Percentiles rank a stretch among this genome's conserved stretches.
Evolutionary conservation across 2,888 invertebrate species (phyloP).

Genomic region (Daptonema setosum): DNA sequence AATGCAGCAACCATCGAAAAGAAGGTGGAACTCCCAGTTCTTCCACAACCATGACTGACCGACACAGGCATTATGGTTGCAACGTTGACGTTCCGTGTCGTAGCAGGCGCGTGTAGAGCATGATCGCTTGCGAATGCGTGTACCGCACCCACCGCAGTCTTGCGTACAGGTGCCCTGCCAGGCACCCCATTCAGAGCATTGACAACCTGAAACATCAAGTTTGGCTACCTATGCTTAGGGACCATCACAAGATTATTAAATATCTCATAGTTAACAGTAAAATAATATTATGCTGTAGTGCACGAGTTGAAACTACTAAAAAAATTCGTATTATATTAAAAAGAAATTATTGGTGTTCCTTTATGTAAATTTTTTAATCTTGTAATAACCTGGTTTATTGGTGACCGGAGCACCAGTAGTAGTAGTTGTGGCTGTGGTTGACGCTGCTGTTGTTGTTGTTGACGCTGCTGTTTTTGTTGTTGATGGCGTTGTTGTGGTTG

Average conservation of each 20-base stretch:
- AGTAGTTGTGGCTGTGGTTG: too few relatives aligned
- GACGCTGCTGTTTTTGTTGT: too few relatives aligned
- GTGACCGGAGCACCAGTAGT: too few relatives aligned
- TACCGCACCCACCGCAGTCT: neutral
- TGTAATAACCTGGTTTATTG: neutral
- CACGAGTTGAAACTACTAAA: too few relatives aligned
- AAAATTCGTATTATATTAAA: neutral
- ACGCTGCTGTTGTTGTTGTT: too few relatives aligned
- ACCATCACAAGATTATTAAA: too few relatives aligned
- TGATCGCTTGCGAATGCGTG: neutral
- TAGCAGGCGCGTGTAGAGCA: constrained; percentile 4
- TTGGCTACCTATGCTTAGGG: too few relatives aligned
- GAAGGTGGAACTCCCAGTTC: constrained; percentile 5
- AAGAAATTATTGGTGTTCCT: neutral
- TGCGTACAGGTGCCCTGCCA: neutral
- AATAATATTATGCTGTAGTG: too few relatives aligned
- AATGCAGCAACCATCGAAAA: constrained; percentile 7
- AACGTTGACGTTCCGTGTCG: constrained; percentile 18
- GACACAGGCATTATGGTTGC: constrained; percentile 22
- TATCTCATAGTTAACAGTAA: too few relatives aligned
- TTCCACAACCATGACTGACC: neutral
- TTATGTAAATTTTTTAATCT: too few relatives aligned
- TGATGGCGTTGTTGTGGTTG: too few relatives aligned
- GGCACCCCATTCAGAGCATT: neutral
- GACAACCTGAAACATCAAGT: neutral